phyloP scores from a whole-genome alignment of 2,797 vertebrate species.

The Arctocebus calabarensis region DNA sequence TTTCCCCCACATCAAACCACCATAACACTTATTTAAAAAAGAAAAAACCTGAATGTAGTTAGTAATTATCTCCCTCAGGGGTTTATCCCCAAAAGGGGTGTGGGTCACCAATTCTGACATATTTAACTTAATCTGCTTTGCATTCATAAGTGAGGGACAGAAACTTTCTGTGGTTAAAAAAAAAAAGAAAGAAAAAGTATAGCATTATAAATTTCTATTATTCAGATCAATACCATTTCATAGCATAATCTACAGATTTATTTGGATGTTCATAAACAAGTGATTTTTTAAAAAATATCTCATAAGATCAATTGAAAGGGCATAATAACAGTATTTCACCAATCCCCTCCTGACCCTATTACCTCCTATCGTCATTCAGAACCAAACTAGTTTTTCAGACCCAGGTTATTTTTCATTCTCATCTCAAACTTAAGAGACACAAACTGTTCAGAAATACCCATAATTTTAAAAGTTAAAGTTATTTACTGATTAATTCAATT shows the following conservation, averaged over 20 bases:
- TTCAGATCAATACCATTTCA: neutral
- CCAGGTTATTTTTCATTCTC: neutral
- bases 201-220: neutral
- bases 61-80: neutral
- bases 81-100: neutral
- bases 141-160: neutral
- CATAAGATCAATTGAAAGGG: neutral
- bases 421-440: neutral
- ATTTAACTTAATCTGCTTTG: neutral
- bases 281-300: neutral
- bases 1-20: neutral
- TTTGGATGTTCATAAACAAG: neutral
- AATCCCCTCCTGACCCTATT: neutral
- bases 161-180: neutral
- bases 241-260: neutral
- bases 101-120: neutral
- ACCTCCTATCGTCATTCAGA: neutral
- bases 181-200: neutral
- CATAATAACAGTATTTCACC: neutral
- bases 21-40: neutral
- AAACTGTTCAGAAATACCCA: neutral
- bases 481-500: neutral
- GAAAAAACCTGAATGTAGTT: neutral
- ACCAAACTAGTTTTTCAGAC: neutral
- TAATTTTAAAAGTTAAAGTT: neutral